Base-by-base conservation (phyloP, 2,797 vertebrate genomes). In the Bucorvus abyssinicus region DNA sequence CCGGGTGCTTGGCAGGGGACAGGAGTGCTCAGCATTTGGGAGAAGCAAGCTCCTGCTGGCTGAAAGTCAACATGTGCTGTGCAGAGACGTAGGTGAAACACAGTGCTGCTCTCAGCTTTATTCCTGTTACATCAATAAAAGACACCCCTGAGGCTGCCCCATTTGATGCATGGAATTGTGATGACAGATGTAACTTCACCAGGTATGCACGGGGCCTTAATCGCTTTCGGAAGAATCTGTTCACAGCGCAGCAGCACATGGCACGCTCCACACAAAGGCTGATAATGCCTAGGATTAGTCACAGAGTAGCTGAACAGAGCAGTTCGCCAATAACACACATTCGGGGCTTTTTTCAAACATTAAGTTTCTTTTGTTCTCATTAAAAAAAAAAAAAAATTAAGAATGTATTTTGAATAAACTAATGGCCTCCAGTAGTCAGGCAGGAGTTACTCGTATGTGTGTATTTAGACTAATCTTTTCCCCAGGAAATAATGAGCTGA, bases 151-250 rank as follows among this genome's bases (percentile, higher is more conserved):
- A 42, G 27, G 65, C 60, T 45, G 68, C 29, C 82, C 56, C 18
- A 2, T 22, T 57, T 23, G 60, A 4, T 12, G 53, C 3, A 0
- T 4, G 38, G 61, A 50, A 32, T 18, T 26, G 57, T 4, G 14
- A 60, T 12, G 64, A 40, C 17, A 32, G 44, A 11, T 1, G 10
- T 23, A 3, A 11, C 16, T 36, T 9, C 32, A 17, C 6, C 17
- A 19, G 26, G 14, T 30, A 5, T 0, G 7, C 14, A 3, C 17
- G 6, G 44, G 17, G 12, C 34, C 7, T 14, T 3, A 2, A 40
- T 27, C 3, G 1, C 52, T 32, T 7, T 9, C 8, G 5, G 36
- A 9, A 44, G 73, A 42, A 36, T 3, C 24, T 7, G 45, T 1
- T 29, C 53, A 34, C 21, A 30, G 61, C 21, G 23, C 18, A 22